Evolutionary conservation across 2,797 vertebrate genomes (phyloP).

Genomic region (Xenopus petersii): DNA sequence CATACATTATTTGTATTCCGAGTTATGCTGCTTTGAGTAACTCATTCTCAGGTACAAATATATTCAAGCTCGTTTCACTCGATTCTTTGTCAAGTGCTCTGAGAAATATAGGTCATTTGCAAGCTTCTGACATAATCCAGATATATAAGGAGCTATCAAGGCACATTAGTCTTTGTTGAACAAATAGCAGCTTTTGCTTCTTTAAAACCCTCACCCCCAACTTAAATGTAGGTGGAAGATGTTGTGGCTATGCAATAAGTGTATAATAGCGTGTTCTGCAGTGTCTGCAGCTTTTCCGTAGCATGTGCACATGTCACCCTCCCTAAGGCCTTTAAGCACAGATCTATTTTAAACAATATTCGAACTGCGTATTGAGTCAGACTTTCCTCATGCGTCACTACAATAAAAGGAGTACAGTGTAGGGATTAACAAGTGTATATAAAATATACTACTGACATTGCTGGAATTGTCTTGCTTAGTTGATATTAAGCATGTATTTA

Average conservation of each 20-base stretch:
- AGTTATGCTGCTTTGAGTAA: neutral
- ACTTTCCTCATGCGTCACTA: neutral
- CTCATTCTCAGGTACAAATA: neutral
- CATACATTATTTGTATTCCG: no score
- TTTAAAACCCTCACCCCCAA: neutral
- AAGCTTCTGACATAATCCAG: neutral
- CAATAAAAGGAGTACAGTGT: neutral
- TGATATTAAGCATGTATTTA: neutral
- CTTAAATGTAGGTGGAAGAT: neutral
- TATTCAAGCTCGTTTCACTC: neutral
- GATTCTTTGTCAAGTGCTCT: neutral
- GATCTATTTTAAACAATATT: slow-evolving; percentile 1
- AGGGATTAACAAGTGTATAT: no score
- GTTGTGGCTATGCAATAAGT: neutral
- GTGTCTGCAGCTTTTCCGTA: neutral
- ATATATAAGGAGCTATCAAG: neutral
- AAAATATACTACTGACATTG: neutral
- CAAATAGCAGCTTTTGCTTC: neutral
- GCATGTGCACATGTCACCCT: neutral
- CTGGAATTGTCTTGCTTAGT: neutral
- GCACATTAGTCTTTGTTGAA: neutral
- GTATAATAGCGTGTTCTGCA: neutral
- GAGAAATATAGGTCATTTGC: neutral
- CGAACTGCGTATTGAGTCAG: neutral
- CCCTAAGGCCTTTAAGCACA: neutral